phyloP scores from a whole-genome alignment of 2,888 invertebrate genomes.

The Eumacrocentrus americanus region DNA sequence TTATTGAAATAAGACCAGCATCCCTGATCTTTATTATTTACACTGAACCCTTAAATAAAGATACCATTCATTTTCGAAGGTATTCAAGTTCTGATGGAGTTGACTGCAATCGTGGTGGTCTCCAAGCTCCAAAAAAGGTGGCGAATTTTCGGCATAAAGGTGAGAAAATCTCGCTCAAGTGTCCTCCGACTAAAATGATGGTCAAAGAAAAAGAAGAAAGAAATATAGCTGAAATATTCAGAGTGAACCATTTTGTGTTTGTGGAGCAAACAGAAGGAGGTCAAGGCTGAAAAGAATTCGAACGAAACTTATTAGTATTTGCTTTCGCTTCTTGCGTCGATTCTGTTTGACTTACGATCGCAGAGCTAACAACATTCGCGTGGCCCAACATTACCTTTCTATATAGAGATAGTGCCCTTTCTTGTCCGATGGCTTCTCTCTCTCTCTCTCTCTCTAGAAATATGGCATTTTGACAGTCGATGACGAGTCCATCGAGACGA shows the following conservation, averaged over 20 bases:
- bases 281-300: constrained; percentile 16
- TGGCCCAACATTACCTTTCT: neutral
- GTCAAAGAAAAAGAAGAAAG: constrained; percentile 9
- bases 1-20: neutral
- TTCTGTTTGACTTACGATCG: constrained; percentile 50
- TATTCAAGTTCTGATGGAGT: neutral
- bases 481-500: constrained; percentile 52
- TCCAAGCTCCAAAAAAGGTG: constrained; percentile 16
- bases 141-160: constrained; percentile 9
- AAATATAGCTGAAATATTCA: constrained; percentile 14
- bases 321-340: constrained; percentile 6
- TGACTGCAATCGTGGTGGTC: neutral
- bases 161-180: constrained; percentile 10
- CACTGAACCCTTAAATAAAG: constrained; percentile 39
- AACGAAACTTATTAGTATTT: neutral
- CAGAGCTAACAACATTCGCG: constrained; percentile 28
- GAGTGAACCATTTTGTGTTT: constrained; percentile 42
- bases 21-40: constrained; percentile 23
- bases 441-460: constrained; percentile 51
- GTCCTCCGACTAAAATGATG: constrained; percentile 18
- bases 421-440: constrained; percentile 18
- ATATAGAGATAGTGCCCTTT: constrained; percentile 2
- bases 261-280: constrained; percentile 47
- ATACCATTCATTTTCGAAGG: constrained; percentile 2
- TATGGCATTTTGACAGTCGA: constrained; percentile 53